Conservation (phyloP, 2,888 invertebrate species). For the Stenodera caucasica region DNA sequence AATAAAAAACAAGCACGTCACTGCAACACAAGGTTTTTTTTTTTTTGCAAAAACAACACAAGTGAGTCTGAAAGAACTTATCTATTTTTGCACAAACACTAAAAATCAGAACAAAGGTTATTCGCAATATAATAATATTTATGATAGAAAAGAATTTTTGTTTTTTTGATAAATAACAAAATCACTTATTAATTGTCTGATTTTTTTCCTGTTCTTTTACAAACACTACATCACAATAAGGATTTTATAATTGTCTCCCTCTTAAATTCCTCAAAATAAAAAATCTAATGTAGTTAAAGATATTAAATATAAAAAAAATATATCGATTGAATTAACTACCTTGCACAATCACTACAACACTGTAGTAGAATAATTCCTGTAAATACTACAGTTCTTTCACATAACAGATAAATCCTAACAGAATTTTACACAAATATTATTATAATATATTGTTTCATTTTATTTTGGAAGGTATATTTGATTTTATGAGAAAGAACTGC, state of each 20-base stretch:
- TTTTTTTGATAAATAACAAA: not conserved
- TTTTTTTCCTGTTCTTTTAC: constrained; percentile 24
- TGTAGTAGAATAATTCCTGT: constrained; percentile 28
- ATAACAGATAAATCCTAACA: constrained; percentile 40
- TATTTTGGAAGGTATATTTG: not conserved
- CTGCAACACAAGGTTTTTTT: constrained; percentile 22
- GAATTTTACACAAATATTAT: constrained; percentile 25
- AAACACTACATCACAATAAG: constrained; percentile 44
- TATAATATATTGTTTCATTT: not conserved
- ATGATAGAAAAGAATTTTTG: not conserved
- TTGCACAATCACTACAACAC: constrained; percentile 42
- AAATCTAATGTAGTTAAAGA: not conserved
- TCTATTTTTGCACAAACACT: constrained; percentile 37
- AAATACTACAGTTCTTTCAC: constrained; percentile 48
- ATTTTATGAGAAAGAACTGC: constrained; percentile 50
- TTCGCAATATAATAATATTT: not conserved
- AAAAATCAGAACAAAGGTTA: not conserved
- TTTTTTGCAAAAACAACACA: constrained; percentile 38
- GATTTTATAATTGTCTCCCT: constrained; percentile 15
- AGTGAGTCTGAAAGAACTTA: constrained; percentile 38
- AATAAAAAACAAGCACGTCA: not conserved
- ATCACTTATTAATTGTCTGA: not conserved
- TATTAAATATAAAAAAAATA: not conserved
- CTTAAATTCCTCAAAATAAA: not conserved
- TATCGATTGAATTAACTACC: constrained; percentile 36